Evolutionary conservation across 2,113 vertebrate species (phyloP).

Genomic region (Pseudolaguvia tuberculata): DNA sequence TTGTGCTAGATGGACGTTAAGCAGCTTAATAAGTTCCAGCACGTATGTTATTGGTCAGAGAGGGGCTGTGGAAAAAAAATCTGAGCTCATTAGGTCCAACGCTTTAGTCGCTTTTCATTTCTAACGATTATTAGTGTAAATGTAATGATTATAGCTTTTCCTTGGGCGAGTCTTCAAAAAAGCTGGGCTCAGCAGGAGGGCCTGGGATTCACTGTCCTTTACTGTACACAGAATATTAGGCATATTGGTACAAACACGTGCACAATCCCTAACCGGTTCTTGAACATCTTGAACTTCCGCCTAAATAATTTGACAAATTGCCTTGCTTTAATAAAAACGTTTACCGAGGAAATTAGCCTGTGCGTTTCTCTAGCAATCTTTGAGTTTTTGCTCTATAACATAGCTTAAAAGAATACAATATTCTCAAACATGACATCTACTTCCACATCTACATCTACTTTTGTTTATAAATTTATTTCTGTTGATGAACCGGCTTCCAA

Average conservation of each 20-base stretch:
- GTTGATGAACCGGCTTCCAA: neutral
- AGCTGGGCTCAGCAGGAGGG: constrained; percentile 13
- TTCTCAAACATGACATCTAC: too few relatives aligned
- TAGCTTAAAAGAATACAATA: neutral
- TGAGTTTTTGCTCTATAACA: constrained; percentile 33
- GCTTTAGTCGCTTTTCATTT: constrained; percentile 61
- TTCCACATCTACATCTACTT: neutral
- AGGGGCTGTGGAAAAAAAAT: constrained; percentile 58
- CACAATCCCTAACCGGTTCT: constrained; percentile 7
- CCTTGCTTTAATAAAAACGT: constrained; percentile 52
- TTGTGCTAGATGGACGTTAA: constrained; percentile 30
- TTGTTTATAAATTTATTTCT: neutral
- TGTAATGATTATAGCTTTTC: constrained; percentile 61
- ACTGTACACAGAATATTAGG: constrained; percentile 34
- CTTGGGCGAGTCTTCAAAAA: constrained; percentile 13
- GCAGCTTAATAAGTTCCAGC: constrained; percentile 33
- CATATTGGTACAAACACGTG: constrained; percentile 5
- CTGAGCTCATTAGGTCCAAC: constrained; percentile 55
- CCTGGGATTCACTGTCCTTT: constrained; percentile 28
- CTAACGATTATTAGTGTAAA: constrained; percentile 64
- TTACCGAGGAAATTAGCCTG: neutral
- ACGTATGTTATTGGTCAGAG: constrained; percentile 28
- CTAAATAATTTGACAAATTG: constrained; percentile 46
- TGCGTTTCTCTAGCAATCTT: constrained; percentile 18
- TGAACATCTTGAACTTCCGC: constrained; percentile 20